These are phyloP conservation scores for Neomorphus geoffroyi DNA, from an alignment of 2,797 vertebrate species.

Conservation along the genomic window DNA sequence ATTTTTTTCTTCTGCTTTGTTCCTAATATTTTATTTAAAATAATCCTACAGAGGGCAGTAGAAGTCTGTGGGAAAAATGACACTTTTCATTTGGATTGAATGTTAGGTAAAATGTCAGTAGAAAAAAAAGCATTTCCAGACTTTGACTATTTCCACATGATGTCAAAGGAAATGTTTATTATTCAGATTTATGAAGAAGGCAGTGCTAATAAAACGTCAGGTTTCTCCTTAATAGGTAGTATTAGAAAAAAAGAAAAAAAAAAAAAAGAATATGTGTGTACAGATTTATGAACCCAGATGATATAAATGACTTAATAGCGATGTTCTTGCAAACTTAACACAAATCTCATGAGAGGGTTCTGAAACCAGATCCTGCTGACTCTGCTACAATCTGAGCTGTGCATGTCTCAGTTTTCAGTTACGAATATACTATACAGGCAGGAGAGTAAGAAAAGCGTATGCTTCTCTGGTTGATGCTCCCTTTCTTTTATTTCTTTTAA, in stretches of 20 bases:
- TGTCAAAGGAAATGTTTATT: neutral
- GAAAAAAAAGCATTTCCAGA: neutral
- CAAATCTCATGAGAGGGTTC: neutral
- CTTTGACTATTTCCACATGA: neutral
- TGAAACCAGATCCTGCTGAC: neutral
- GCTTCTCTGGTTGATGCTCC: neutral
- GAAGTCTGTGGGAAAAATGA: neutral
- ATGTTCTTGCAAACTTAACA: neutral
- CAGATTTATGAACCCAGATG: neutral
- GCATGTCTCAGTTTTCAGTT: neutral
- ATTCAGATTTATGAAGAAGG: neutral
- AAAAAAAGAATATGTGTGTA: neutral
- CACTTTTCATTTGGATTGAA: neutral
- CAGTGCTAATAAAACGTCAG: neutral
- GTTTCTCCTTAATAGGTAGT: neutral
- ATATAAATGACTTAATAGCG: neutral
- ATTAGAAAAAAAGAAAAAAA: neutral
- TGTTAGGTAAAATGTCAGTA: neutral
- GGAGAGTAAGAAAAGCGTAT: neutral
- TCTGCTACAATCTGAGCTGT: neutral
- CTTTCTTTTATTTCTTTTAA: neutral
- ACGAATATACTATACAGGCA: neutral
- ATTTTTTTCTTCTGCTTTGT: neutral
- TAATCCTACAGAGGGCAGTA: constrained; percentile 68
- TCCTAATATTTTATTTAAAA: neutral